A percentile compares a stretch with the other conserved stretches of the same genome.
Conservation (phyloP, 2,797 vertebrate genomes). For the Scleropages formosus region DNA sequence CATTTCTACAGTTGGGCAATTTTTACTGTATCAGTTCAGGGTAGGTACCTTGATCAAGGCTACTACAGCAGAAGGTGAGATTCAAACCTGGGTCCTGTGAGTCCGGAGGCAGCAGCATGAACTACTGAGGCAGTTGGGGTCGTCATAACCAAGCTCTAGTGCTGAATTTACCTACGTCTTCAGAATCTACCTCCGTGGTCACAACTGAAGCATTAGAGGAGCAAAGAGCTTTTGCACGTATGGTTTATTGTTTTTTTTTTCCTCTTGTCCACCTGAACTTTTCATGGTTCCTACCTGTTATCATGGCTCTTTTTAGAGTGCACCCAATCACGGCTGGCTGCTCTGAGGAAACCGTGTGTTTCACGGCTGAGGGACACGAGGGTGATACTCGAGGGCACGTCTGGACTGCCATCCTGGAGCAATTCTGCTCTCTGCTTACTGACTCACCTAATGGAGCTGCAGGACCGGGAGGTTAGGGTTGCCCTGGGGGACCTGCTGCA, state of each 20-base stretch:
- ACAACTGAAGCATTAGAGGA: too few species aligned
- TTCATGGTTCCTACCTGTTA: not conserved
- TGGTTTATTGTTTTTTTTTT: not conserved
- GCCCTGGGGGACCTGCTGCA: slow-evolving; percentile 50
- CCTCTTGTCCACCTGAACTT: not conserved
- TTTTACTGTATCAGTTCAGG: too few species aligned
- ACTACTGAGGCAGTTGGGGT: not conserved
- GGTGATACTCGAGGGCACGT: slow-evolving; percentile 33
- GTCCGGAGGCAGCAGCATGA: too few species aligned
- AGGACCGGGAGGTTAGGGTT: slow-evolving; percentile 56
- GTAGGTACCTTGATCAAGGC: too few species aligned
- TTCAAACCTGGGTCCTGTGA: too few species aligned
- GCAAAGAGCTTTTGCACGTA: not conserved
- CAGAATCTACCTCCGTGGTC: too few species aligned
- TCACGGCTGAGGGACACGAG: slow-evolving; percentile 57
- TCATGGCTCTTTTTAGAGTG: slow-evolving; percentile 15
- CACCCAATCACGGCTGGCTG: not conserved
- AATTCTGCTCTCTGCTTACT: slow-evolving; percentile 57
- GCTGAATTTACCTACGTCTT: too few species aligned
- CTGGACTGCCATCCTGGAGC: slow-evolving; percentile 39
- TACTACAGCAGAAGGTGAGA: too few species aligned
- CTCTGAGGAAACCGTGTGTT: slow-evolving; percentile 53
- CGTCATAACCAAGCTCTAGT: too few species aligned
- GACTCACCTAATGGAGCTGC: slow-evolving; percentile 57
- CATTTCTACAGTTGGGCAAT: too few species aligned